phyloP scores from a whole-genome alignment of 92 coral and sea anemone species.

The Actinostola sp. region DNA sequence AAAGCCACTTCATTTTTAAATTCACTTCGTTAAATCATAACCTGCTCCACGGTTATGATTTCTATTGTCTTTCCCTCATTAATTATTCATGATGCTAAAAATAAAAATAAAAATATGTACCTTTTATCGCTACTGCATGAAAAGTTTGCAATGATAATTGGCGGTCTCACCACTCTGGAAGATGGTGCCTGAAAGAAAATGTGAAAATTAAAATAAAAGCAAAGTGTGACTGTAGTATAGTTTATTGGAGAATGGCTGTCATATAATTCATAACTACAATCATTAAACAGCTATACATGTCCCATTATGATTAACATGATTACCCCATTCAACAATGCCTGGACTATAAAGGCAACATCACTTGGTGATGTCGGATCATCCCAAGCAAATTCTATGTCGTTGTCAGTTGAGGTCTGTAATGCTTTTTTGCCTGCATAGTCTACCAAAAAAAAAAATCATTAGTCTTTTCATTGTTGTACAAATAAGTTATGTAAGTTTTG shows the following conservation, averaged over 20 bases:
- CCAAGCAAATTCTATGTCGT: conserved; percentile 40
- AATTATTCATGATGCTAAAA: no score
- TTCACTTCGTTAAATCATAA: no score
- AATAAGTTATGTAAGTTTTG: no score
- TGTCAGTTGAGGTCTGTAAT: not conserved
- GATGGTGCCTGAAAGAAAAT: not conserved
- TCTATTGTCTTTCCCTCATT: no score
- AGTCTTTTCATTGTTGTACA: no score
- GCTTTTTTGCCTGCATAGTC: conserved; percentile 39
- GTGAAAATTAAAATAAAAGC: not conserved
- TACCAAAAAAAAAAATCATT: no score
- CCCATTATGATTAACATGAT: not conserved
- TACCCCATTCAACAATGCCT: not conserved
- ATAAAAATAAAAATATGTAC: no score
- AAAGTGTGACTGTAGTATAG: not conserved
- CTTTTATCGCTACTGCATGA: no score
- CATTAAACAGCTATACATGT: not conserved
- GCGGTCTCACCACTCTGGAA: not conserved
- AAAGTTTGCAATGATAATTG: not conserved
- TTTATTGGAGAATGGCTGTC: not conserved
- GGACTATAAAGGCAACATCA: conserved; percentile 20
- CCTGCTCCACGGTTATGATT: no score
- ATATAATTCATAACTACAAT: no score
- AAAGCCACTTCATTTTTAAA: no score
- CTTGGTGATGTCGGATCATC: conserved; percentile 32